Evolutionary conservation across 1,140 invertebrate genomes (phyloP), one percentile per base, ranked within the genome.

Genomic region (Drosophila nikananu): DNA sequence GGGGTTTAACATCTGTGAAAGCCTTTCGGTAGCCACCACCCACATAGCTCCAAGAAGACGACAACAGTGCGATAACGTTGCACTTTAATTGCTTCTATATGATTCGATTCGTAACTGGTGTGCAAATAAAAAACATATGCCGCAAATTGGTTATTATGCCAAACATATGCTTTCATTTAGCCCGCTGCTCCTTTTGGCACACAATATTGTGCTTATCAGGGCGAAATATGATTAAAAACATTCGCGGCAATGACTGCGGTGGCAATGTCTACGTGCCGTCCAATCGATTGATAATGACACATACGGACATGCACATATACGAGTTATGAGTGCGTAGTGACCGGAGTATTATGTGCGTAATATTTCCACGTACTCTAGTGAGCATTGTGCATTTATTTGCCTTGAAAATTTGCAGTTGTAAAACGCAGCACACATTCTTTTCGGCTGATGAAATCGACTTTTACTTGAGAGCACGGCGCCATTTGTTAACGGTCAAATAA

Each of bases 401-500:
- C 21, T 74, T 48, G 30, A 17, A 25, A 46, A 44, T 37, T 55
- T 15, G 60, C 71, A 27, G 37, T 37, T 57, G 12, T n/a, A 19
- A 41, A 17, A 15, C 42, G 44, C 52, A 70, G 39, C 32, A 25
- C 51, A 55, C 52, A 55, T 37, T 55, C 32, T 6, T 63, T 64
- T 52, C 7, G n/a, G 21, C 23, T 41, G 52, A 52, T 32, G 39
- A 58, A 71, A 72, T 66, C 17, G 25, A 37, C 52, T 23, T 41
- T 5, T 39, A 21, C n/a, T 30, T 32, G 13, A 35, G 39, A 37
- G 57, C 59, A 63, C 63, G 65, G 54, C 74, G 70, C 71, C 73
- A 74, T 78, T 78, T 79, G 54, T 59, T 61, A 65, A 66, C 80
- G 80, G 60, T 73, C 80, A 83, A 87, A 76, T 86, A 70, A 79